These are phyloP conservation scores for Leptinotarsa haldemani DNA, from an alignment of 2,888 invertebrate species.

Conservation along the genomic window DNA sequence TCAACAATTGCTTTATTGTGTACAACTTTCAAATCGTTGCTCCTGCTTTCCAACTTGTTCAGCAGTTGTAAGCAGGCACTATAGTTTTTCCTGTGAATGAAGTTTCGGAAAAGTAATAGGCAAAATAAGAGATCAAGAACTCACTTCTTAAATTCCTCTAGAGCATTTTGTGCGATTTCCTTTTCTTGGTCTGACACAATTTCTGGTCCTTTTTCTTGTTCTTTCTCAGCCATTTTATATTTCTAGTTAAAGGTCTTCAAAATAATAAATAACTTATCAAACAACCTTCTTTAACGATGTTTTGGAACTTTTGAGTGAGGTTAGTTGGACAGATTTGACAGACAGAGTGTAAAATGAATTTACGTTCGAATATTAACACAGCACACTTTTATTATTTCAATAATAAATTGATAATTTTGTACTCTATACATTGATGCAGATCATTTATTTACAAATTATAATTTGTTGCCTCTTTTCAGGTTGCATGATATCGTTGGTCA, in stretches of 20 bases:
- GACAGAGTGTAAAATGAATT: too few species aligned
- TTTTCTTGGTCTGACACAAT: slow-evolving; percentile 62
- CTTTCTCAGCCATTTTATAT: slow-evolving; percentile 53
- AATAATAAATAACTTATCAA: too few species aligned
- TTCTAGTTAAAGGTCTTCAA: not conserved
- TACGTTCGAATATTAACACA: too few species aligned
- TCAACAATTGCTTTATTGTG: slow-evolving; percentile 89
- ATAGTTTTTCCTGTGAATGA: slow-evolving; percentile 70
- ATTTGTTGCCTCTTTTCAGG: too few species aligned
- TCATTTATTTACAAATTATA: too few species aligned
- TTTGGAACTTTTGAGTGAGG: not conserved
- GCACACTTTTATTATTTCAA: too few species aligned
- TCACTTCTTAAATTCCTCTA: slow-evolving; percentile 64
- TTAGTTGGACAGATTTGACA: not conserved
- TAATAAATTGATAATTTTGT: too few species aligned
- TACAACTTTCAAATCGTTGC: slow-evolving; percentile 78
- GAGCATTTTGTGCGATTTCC: slow-evolving; percentile 61
- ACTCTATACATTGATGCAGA: too few species aligned
- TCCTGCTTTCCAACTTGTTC: slow-evolving; percentile 74
- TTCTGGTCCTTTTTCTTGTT: slow-evolving; percentile 60
- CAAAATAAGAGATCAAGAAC: slow-evolving; percentile 27
- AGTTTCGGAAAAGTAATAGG: not conserved
- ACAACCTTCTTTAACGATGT: too few species aligned
- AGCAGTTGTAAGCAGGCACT: slow-evolving; percentile 72
- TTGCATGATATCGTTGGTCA: too few species aligned